phyloP scores from a whole-genome alignment of 2,113 vertebrate genomes.

The Caracal caracal region DNA sequence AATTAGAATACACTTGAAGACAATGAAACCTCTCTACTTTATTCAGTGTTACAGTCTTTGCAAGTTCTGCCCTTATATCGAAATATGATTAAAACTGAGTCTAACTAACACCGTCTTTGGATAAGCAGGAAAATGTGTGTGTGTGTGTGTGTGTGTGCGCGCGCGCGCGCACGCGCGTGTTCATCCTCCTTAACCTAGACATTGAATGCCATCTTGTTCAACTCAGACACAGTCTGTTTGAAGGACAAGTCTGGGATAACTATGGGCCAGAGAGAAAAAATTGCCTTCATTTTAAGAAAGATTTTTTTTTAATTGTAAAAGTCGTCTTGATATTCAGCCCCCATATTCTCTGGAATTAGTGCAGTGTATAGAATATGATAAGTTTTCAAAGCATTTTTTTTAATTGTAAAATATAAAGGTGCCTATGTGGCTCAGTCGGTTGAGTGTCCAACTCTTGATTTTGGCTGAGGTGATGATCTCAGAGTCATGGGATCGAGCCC shows the following conservation, averaged over 20 bases:
- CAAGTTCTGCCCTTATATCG: background rate
- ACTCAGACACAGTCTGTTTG: background rate
- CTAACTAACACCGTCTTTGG: background rate
- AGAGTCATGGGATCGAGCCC: no score
- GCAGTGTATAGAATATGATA: rapidly evolving
- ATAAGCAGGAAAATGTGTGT: background rate
- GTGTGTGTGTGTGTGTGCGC: background rate
- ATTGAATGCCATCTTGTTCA: background rate
- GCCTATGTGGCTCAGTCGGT: no score
- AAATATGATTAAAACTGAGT: background rate
- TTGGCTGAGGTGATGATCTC: no score
- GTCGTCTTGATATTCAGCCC: background rate
- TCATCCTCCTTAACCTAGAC: background rate
- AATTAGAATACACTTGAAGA: background rate
- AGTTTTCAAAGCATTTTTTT: background rate
- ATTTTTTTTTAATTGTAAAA: background rate
- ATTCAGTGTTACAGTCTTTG: background rate
- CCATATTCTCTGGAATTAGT: background rate
- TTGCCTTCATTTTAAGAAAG: background rate
- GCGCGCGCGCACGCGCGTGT: background rate
- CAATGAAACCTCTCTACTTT: background rate
- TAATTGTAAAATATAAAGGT: background rate
- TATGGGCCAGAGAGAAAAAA: background rate
- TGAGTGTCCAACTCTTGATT: no score
- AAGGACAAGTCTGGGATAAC: background rate